A percentile compares a stretch with the other conserved stretches of the same genome.
Evolutionary conservation across 2,113 vertebrate species (phyloP).

Genomic region (Coturnix japonica): DNA sequence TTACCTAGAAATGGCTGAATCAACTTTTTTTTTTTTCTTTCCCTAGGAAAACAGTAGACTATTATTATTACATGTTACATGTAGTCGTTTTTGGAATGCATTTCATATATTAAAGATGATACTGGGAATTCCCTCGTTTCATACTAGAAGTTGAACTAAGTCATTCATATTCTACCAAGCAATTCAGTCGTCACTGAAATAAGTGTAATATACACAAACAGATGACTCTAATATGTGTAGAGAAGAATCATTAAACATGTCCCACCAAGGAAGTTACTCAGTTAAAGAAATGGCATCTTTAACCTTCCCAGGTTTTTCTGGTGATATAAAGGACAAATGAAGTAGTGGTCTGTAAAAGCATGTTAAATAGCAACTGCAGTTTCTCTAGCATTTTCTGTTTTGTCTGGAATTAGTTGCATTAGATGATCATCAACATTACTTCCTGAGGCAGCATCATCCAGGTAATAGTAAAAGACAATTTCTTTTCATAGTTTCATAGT

Average conservation of each 20-base stretch:
- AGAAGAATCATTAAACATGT: not conserved
- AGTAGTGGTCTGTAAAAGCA: not conserved
- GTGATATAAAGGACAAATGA: not conserved
- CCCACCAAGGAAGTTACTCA: not conserved
- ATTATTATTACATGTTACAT: not conserved
- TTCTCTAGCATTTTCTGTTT: not conserved
- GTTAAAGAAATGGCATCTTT: not conserved
- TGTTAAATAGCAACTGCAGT: not conserved
- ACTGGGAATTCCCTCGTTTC: not conserved
- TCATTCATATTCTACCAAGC: not conserved
- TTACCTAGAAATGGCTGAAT: conserved; percentile 4
- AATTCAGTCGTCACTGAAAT: not conserved
- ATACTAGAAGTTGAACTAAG: not conserved
- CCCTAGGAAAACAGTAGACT: not conserved
- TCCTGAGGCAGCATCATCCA: not conserved
- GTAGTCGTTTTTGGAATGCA: not conserved
- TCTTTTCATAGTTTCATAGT: too few species aligned
- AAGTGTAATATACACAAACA: not conserved
- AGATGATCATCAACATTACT: not conserved
- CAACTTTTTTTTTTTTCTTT: not conserved
- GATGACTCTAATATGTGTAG: not conserved
- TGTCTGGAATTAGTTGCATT: not conserved
- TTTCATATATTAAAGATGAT: not conserved
- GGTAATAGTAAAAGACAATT: not conserved
- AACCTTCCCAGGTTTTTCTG: not conserved